phyloP scores from a whole-genome alignment of 2,113 vertebrate species.

The Tachysurus vachellii region DNA sequence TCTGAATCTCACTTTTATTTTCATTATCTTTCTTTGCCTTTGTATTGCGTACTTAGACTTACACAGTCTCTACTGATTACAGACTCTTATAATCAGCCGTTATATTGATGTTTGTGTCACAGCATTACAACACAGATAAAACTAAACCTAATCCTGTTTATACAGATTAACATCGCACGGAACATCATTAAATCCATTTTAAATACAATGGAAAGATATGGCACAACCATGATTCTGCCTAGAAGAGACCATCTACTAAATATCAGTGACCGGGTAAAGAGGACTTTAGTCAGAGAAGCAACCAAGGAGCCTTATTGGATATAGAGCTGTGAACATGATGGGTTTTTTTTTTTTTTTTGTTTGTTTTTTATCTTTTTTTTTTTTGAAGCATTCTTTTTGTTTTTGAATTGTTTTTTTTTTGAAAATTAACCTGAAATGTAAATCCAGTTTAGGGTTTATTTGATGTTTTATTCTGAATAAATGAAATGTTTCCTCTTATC shows the following conservation, averaged over 20 bases:
- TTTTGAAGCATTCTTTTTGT: not conserved
- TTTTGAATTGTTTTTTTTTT: not conserved
- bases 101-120: not conserved
- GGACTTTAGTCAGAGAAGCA: not conserved
- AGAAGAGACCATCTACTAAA: not conserved
- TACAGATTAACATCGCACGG: not conserved
- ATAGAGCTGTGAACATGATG: not conserved
- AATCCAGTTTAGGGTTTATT: not conserved
- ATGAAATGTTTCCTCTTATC: not conserved
- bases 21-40: not conserved
- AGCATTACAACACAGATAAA: conserved; percentile 15
- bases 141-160: not conserved
- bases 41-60: not conserved
- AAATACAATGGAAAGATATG: conserved; percentile 7
- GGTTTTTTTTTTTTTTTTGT: not conserved
- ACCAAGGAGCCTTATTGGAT: conserved; percentile 8
- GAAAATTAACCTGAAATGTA: not conserved
- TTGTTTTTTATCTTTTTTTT: too few species aligned
- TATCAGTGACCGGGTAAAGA: conserved; percentile 6
- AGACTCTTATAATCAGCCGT: not conserved
- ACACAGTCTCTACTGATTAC: not conserved
- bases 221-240: conserved; percentile 5
- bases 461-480: not conserved
- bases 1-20: not conserved
- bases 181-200: conserved; percentile 11